Percentiles rank a stretch among this genome's conserved stretches.
phyloP scores from a whole-genome alignment of 2,888 invertebrate species.

The Lissonota sp. region DNA sequence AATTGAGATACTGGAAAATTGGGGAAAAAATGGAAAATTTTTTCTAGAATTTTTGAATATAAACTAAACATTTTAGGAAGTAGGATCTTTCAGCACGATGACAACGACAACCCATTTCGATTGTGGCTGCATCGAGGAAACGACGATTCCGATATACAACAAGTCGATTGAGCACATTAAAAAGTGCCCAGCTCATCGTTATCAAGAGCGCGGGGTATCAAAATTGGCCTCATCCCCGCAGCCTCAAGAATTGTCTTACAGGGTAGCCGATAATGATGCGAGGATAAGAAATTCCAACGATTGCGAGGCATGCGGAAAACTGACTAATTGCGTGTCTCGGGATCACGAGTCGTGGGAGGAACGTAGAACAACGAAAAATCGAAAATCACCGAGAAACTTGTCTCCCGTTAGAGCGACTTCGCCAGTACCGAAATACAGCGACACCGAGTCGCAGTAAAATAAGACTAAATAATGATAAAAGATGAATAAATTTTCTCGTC shows the following conservation, averaged over 20 bases:
- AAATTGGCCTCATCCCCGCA: conserved; percentile 66
- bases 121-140: conserved; percentile 75
- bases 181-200: conserved; percentile 68
- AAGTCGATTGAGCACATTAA: conserved; percentile 68
- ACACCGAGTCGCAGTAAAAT: conserved; percentile 64
- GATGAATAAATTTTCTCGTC: conserved; percentile 11
- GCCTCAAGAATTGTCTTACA: conserved; percentile 65
- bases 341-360: conserved; percentile 52
- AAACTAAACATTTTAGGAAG: conserved; percentile 54
- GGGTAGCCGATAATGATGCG: conserved; percentile 34
- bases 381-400: conserved; percentile 44
- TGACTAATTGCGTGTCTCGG: background rate
- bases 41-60: conserved; percentile 12
- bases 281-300: conserved; percentile 22
- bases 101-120: conserved; percentile 74
- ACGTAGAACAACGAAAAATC: conserved; percentile 33
- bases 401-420: conserved; percentile 48
- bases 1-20: too few relatives aligned
- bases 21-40: background rate
- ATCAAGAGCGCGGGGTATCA: conserved; percentile 66
- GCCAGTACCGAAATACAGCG: conserved; percentile 67
- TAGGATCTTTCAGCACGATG: conserved; percentile 75
- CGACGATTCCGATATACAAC: conserved; percentile 74
- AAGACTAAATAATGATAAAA: background rate
- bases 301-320: conserved; percentile 17